phyloP scores from a whole-genome alignment of 2,797 vertebrate species.

The Furcifer pardalis region DNA sequence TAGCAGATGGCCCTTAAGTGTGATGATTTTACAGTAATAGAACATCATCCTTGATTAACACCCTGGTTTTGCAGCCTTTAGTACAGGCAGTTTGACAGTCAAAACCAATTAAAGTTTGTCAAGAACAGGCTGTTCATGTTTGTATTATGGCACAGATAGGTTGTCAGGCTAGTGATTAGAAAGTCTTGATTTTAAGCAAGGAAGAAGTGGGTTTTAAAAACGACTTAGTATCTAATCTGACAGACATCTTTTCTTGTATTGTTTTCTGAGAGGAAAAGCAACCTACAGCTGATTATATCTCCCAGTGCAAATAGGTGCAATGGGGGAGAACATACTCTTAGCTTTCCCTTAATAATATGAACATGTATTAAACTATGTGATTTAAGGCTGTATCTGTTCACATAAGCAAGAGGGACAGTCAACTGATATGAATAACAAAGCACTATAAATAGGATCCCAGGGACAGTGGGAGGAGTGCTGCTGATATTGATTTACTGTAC shows the following conservation, averaged over 20 bases:
- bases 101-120: slow-evolving; percentile 24
- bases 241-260: background rate
- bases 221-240: background rate
- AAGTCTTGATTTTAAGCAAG: background rate
- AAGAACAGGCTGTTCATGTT: slow-evolving; percentile 14
- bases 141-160: slow-evolving; percentile 10
- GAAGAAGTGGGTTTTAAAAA: slow-evolving; percentile 10
- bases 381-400: background rate
- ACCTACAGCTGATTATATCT: background rate
- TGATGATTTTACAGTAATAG: slow-evolving; percentile 18
- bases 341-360: background rate
- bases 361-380: no score
- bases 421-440: background rate
- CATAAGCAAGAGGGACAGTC: background rate
- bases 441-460: background rate
- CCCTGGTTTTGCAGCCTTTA: slow-evolving; percentile 15
- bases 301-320: background rate
- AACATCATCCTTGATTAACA: slow-evolving; percentile 27
- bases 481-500: no score
- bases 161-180: background rate
- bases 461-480: background rate
- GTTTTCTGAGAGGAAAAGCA: background rate
- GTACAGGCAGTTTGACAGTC: slow-evolving; percentile 19
- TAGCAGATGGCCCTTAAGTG: background rate
- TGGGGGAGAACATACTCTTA: background rate